Evolutionary conservation across 2,113 vertebrate species (phyloP).

Genomic region (Trogon melanurus): DNA sequence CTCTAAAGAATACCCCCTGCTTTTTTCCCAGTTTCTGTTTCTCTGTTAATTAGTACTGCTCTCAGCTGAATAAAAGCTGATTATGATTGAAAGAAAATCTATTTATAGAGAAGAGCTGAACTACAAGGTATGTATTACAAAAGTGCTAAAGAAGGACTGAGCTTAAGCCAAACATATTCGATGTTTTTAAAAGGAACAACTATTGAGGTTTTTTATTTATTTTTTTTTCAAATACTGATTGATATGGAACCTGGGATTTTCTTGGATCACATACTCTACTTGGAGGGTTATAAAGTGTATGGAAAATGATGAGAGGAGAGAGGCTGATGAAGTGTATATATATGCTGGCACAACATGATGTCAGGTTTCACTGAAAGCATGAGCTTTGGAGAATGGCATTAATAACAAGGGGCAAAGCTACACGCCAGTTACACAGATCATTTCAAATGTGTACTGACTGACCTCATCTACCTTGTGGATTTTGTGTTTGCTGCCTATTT

Average conservation of each 20-base stretch:
- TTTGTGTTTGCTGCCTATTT: not conserved
- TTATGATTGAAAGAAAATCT: constrained; percentile 28
- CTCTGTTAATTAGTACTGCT: constrained; percentile 2
- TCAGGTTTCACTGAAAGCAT: not conserved
- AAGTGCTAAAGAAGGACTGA: not conserved
- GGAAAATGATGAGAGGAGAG: not conserved
- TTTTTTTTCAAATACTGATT: not conserved
- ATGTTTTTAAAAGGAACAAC: not conserved
- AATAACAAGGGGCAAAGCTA: not conserved
- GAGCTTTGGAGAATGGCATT: not conserved
- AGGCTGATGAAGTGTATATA: not conserved
- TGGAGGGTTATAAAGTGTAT: not conserved
- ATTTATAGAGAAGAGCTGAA: constrained; percentile 35
- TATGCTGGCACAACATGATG: not conserved
- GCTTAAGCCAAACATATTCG: not conserved
- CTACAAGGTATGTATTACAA: not conserved
- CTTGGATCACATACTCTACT: not conserved
- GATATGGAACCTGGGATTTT: not conserved
- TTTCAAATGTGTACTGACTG: not conserved
- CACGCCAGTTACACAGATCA: accelerated
- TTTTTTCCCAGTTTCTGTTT: not conserved
- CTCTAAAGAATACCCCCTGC: not conserved
- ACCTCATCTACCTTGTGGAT: not conserved
- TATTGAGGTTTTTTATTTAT: not conserved
- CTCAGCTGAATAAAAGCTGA: constrained; percentile 22